These are phyloP conservation scores for Lycodopsis pacificus DNA, from an alignment of 2,797 vertebrate genomes.

Conservation along the genomic window DNA sequence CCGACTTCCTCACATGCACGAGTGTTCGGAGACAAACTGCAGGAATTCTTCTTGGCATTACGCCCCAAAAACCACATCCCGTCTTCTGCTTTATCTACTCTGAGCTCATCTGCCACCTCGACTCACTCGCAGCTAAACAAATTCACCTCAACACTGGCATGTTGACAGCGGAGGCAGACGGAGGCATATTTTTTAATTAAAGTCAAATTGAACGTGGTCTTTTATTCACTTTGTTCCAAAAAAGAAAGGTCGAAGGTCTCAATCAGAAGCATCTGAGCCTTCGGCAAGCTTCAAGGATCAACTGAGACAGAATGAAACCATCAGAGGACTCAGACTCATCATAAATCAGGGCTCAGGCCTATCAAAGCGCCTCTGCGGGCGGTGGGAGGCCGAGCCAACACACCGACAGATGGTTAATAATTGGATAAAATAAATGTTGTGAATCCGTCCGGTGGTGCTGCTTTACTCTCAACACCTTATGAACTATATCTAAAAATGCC, in stretches of 20 bases:
- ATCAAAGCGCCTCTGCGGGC: background rate
- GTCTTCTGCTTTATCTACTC: slow-evolving; percentile 1
- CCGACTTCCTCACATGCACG: background rate
- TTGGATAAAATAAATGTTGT: slow-evolving; percentile 2
- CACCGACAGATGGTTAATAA: slow-evolving; percentile 26
- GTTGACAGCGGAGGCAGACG: background rate
- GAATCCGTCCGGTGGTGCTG: background rate
- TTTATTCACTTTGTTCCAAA: background rate
- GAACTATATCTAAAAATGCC: background rate
- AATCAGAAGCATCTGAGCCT: background rate
- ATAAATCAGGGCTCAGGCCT: background rate
- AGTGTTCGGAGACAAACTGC: background rate
- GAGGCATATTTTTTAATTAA: background rate
- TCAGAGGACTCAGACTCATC: background rate
- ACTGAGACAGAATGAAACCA: slow-evolving; percentile 5
- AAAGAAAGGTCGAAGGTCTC: background rate
- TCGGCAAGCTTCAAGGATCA: background rate
- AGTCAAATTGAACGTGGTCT: background rate
- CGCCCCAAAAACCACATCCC: background rate
- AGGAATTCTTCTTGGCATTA: background rate
- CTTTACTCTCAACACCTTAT: background rate
- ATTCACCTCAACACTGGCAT: background rate
- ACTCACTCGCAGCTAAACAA: slow-evolving; percentile 1
- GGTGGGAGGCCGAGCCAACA: background rate
- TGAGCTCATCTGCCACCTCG: slow-evolving; percentile 4